phyloP scores from a whole-genome alignment of 1,140 invertebrate genomes.

The Rhyacophila brunnea region DNA sequence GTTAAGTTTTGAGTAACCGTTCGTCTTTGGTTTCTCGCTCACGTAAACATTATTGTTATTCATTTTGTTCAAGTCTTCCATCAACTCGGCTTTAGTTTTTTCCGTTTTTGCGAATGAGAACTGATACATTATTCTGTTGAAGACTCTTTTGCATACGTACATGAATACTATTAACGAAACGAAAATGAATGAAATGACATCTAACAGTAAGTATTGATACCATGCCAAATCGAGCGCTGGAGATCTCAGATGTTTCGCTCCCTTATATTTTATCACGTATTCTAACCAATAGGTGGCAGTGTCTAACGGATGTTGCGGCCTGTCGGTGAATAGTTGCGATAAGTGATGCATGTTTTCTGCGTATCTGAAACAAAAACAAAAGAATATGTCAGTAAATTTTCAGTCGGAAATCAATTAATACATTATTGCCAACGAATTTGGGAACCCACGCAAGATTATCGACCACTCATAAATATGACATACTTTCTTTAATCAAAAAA shows the following conservation, averaged over 20 bases:
- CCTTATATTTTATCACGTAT: constrained; percentile 58
- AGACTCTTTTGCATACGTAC: neutral
- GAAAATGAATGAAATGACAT: constrained; percentile 47
- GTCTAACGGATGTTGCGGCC: constrained; percentile 45
- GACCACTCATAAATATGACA: no score
- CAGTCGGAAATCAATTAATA: neutral
- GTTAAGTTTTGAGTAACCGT: constrained; percentile 18
- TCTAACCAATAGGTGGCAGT: constrained; percentile 57
- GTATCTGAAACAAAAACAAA: constrained; percentile 38
- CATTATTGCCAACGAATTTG: neutral
- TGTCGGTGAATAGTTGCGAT: constrained; percentile 49
- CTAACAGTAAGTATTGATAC: constrained; percentile 58
- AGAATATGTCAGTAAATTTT: no score
- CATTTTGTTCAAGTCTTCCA: constrained; percentile 3
- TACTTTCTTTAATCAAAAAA: no score
- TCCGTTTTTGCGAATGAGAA: neutral
- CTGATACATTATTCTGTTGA: constrained; percentile 6
- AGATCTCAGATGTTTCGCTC: constrained; percentile 55
- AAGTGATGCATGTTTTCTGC: constrained; percentile 38
- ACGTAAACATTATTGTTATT: constrained; percentile 30
- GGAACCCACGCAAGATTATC: no score
- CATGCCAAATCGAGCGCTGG: constrained; percentile 54
- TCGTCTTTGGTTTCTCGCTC: constrained; percentile 10
- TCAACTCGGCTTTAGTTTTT: neutral
- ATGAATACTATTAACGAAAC: neutral